phyloP scores from a whole-genome alignment of 2,888 invertebrate species.

The Scotopteryx bipunctaria region DNA sequence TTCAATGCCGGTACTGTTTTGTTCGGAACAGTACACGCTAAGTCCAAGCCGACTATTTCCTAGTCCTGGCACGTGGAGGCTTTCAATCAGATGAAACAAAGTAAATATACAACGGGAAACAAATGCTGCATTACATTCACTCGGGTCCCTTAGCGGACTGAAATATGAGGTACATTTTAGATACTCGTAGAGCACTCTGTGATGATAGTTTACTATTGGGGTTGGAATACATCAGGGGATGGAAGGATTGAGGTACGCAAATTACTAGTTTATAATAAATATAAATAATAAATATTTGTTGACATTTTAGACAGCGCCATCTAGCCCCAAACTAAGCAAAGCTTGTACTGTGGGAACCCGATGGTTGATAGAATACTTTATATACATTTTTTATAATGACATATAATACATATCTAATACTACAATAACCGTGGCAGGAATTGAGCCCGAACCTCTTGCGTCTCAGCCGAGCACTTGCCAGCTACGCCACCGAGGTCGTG shows the following conservation, averaged over 20 bases:
- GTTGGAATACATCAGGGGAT: not conserved
- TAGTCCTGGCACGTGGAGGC: slow-evolving; percentile 34
- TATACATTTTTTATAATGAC: too few relatives aligned
- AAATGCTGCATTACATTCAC: slow-evolving; percentile 16
- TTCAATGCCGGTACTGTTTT: not conserved
- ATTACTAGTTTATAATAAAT: not conserved
- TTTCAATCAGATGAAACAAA: slow-evolving; percentile 39
- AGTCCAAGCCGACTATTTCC: slow-evolving; percentile 18
- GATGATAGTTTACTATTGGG: slow-evolving; percentile 7
- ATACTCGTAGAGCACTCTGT: not conserved
- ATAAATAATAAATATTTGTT: too few relatives aligned
- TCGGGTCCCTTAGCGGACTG: slow-evolving; percentile 18
- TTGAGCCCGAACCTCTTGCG: too few relatives aligned
- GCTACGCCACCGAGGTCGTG: too few relatives aligned
- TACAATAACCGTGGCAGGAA: too few relatives aligned
- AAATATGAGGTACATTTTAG: slow-evolving; percentile 13
- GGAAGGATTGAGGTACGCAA: not conserved
- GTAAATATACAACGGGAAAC: slow-evolving; percentile 29
- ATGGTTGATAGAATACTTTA: too few relatives aligned
- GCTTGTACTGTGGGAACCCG: too few relatives aligned
- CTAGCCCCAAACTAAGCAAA: too few relatives aligned
- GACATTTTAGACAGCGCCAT: too few relatives aligned
- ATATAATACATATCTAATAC: too few relatives aligned
- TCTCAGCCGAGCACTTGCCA: too few relatives aligned
- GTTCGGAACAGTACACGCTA: not conserved